Evolutionary conservation across 1,140 invertebrate species (phyloP), one percentile per base, ranked within the genome.

Genomic region (Mya arenaria): DNA sequence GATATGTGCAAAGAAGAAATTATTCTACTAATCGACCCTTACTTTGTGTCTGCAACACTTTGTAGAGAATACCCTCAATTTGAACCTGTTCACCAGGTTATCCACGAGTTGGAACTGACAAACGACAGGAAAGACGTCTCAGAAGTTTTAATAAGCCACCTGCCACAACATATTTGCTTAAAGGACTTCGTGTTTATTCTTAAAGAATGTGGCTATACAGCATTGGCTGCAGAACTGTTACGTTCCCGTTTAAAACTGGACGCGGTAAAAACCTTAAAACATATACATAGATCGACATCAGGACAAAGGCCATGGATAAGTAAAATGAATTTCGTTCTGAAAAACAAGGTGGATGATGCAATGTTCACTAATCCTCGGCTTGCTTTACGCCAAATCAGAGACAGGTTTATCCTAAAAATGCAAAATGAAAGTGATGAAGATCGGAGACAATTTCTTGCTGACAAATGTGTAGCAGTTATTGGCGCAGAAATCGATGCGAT

Each of bases 401-500:
- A 66, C 28, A 66, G 32, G 41, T 66, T 23, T n/a, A 23, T 37
- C 15, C 1, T 3, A 1, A 36, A 4, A 37, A 66, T 66, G 63
- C 25, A 19, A 1, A 71, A 55, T 17, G 44, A 71, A 71, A 30
- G 13, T 1, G 28, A 52, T 30, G 23, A 10, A 28, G 4, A 10
- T 6, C 6, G 41, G 32, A 48, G 32, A 71, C 68, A 52, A 52
- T 30, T 8, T 8, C 63, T 71, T 28, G 68, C 68, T 41, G 68
- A 71, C 28, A 30, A 52, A 25, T 71, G 68, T 30, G 23, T 71
- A 28, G 39, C 68, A 28, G 37, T 71, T 25, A 52, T 71, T 28
- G 15, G n/a, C 23, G 68, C 68, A 30, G 68, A 71, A 23, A 71
- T 41, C 19, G 68, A 71, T 34, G 39, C 68, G 8, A 52, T 52